Base-by-base conservation (phyloP, 64 coral and sea anemone genomes). In the Acropora tenuis region DNA sequence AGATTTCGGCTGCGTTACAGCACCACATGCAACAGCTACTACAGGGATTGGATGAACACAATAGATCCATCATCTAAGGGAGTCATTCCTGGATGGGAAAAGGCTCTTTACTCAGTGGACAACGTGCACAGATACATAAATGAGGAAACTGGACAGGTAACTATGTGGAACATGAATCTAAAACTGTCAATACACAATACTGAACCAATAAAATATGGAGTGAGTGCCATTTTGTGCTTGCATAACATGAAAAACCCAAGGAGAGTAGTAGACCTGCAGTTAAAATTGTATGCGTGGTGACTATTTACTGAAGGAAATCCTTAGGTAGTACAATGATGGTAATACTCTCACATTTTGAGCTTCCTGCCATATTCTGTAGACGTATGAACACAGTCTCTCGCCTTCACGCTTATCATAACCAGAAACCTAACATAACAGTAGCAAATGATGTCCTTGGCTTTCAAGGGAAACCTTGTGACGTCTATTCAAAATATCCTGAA, bases 1-100 rank as follows among this genome's bases (percentile, higher is more conserved):
- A 98, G 97, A 75, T 75, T 98, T 20, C 78, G 97, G 6, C 68
- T 98, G 65, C 90, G 97, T 18, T 98, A 98, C 86, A 98, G 97
- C 19, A 88, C 91, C 55, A 95, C 94, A 19, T 98, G 94, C 84
- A 92, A 98, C 88, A 93, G 88, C 20, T 98, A 98, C 76, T 95
- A 98, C 69, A 95, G 94, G 60, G 97, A 98, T 81, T 93, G 94
- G 97, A 72, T 78, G 5, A 86, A 96, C 68, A 65, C 61, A 52
- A 93, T 98, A 46, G 82, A 93, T 79, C 91, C 93, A 61, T 88
- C 91, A 16, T 90, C 91, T 16, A 75, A 69, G 20, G 92, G 87
- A 10, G 88, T 93, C n/a, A 72, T 95, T 17, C 76, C 94, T 1
- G 86, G 94, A 58, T 98, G 97, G 97, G 87, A 96, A 47, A 90